Conservation (phyloP, 2,888 invertebrate genomes). For the Rapana venosa region DNA sequence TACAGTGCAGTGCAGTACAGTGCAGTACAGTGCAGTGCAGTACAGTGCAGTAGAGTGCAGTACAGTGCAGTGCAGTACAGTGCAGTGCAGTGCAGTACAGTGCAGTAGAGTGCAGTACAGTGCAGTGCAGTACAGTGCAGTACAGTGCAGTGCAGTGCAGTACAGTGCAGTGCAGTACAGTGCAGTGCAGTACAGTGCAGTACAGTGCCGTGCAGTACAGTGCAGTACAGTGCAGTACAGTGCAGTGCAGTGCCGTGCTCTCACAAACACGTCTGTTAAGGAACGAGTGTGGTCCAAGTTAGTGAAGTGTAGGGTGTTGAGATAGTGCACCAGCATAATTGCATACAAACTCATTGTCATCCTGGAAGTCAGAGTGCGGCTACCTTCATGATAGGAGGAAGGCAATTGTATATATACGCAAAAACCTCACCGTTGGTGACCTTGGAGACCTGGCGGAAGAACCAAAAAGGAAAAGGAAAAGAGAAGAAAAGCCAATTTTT, state of each 20-base stretch:
- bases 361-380: no score
- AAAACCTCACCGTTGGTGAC: no score
- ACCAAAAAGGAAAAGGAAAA: no score
- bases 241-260: constrained; percentile 9
- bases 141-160: background rate
- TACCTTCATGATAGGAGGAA: no score
- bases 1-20: background rate
- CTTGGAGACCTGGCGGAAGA: no score
- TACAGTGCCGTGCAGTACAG: background rate
- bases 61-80: background rate
- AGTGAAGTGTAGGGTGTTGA: background rate
- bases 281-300: background rate
- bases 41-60: no score
- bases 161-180: constrained; percentile 2
- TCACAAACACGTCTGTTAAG: no score
- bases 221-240: constrained; percentile 8
- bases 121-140: background rate
- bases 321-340: background rate
- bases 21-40: no score
- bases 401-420: no score
- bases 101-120: constrained; percentile 22
- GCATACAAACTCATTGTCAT: no score
- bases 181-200: background rate
- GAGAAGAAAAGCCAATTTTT: no score
- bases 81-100: constrained; percentile 2